A percentile compares a stretch with the other conserved stretches of the same genome.
phyloP scores from a whole-genome alignment of 2,113 vertebrate species.

The Geococcyx californianus region DNA sequence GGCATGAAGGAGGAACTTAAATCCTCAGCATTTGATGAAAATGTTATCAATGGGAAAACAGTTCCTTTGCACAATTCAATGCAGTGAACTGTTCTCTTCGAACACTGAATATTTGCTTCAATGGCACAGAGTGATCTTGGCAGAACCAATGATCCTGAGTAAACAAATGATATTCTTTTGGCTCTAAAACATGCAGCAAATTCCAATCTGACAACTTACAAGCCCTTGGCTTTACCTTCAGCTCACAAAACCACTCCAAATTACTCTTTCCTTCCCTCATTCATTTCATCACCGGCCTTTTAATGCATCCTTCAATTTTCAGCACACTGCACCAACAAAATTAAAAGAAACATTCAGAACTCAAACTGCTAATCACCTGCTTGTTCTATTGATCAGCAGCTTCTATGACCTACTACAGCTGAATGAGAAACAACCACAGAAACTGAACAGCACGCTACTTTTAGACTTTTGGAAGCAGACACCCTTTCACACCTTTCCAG shows the following conservation, averaged over 20 bases:
- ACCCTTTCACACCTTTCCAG: background rate
- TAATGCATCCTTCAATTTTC: background rate
- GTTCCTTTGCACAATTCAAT: background rate
- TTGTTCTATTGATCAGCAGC: slow-evolving; percentile 24
- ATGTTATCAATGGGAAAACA: background rate
- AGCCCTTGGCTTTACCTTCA: background rate
- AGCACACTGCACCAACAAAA: background rate
- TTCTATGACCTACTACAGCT: background rate
- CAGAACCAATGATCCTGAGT: background rate
- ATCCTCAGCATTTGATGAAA: background rate
- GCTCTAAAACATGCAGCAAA: background rate
- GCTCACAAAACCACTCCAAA: background rate
- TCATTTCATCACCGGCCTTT: background rate
- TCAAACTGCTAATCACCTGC: slow-evolving; percentile 21
- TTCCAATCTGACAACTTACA: background rate
- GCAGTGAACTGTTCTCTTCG: background rate
- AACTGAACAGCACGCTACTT: background rate
- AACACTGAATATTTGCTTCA: background rate
- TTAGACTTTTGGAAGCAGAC: background rate
- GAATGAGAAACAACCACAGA: background rate
- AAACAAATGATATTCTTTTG: background rate
- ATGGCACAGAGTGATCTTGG: background rate
- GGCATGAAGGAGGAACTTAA: background rate
- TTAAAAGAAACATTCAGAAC: background rate
- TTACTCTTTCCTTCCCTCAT: background rate